Evolutionary conservation across 2,113 vertebrate species (phyloP).

Genomic region (Cyphomyrus plagiostoma): DNA sequence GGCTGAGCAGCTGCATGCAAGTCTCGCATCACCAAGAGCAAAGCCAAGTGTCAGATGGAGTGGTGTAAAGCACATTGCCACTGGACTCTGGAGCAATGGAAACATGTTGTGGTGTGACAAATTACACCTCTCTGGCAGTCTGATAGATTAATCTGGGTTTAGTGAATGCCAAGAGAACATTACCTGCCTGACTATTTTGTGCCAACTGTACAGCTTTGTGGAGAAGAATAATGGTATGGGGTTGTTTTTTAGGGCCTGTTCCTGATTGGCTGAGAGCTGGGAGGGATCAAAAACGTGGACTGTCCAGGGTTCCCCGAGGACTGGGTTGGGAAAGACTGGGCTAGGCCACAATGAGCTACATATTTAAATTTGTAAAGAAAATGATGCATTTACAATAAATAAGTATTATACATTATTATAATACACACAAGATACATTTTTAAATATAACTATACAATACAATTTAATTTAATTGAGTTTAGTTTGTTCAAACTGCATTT

Average conservation of each 20-base stretch:
- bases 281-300: too few relatives aligned
- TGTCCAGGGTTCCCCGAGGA: too few relatives aligned
- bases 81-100: background rate
- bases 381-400: background rate
- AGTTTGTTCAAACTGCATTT: background rate
- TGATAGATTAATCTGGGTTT: background rate
- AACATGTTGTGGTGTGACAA: background rate
- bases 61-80: background rate
- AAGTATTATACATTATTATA: background rate
- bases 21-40: background rate
- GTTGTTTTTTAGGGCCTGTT: background rate
- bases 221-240: background rate
- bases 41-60: background rate
- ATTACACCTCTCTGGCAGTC: background rate
- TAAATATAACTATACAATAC: background rate
- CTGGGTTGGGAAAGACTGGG: too few relatives aligned
- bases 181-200: background rate
- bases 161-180: background rate
- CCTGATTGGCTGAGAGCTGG: too few relatives aligned
- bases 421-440: background rate
- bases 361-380: background rate
- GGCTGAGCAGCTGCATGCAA: background rate
- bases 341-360: background rate
- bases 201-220: background rate
- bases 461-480: background rate